These are phyloP conservation scores for Nomada goodeniana DNA, from an alignment of 2,888 invertebrate genomes.

Conservation along the genomic window DNA sequence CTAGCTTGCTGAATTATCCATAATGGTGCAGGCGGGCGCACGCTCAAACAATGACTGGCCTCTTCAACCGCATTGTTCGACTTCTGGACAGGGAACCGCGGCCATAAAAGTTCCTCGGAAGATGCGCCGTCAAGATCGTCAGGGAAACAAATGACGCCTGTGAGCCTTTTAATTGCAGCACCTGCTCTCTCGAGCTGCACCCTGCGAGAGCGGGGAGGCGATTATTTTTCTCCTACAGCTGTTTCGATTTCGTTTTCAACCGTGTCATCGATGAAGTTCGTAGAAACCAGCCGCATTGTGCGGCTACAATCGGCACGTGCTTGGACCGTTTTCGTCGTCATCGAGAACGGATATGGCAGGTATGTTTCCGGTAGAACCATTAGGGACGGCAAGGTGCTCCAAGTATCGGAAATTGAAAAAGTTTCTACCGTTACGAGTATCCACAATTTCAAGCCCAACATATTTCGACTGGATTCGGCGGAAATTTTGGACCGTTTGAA, in stretches of 20 bases:
- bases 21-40: slow-evolving; percentile 55
- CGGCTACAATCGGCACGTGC: background rate
- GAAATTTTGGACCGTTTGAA: no score
- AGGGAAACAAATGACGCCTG: slow-evolving; percentile 78
- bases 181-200: slow-evolving; percentile 71
- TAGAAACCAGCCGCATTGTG: slow-evolving; percentile 20
- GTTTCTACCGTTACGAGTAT: no score
- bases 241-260: slow-evolving; percentile 70
- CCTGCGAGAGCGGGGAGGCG: slow-evolving; percentile 66
- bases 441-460: no score
- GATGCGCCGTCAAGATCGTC: slow-evolving; percentile 74
- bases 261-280: slow-evolving; percentile 59
- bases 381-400: no score
- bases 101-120: slow-evolving; percentile 75
- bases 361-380: no score
- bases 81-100: slow-evolving; percentile 66
- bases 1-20: slow-evolving; percentile 57
- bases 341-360: background rate
- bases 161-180: slow-evolving; percentile 80
- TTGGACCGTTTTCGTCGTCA: background rate
- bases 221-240: slow-evolving; percentile 76
- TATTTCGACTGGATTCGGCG: no score
- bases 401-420: no score
- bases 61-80: slow-evolving; percentile 38
- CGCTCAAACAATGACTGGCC: slow-evolving; percentile 54